Base-by-base conservation (phyloP, 2,113 vertebrate species). In the Tor tambroides region DNA sequence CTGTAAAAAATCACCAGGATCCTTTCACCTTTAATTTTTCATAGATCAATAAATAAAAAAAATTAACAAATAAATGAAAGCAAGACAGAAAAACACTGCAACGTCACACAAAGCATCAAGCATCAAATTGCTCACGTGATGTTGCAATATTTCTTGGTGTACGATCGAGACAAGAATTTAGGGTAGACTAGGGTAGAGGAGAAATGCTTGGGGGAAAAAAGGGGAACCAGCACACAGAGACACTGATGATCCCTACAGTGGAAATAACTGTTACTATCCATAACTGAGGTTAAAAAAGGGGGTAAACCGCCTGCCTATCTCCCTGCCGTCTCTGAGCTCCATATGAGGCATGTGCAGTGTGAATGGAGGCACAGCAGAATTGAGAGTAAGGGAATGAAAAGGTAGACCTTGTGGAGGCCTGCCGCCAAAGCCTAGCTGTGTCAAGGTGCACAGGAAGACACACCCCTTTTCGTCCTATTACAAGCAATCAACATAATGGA, bases 391-490 rank as follows among this genome's bases (percentile, higher is more conserved):
- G 97, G 96, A 99, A 99, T 98, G 97, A 98, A 97, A 99, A 99
- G 98, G 98, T 98, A 99, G 98, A 99, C 98, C 98, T 99, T 99
- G 97, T 98, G 98, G 97, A 98, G 97, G 97, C 97, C 98, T 99
- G 98, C 97, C 97, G 98, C 96, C 98, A 99, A 98, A 99, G 97
- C 96, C 97, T 99, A 99, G 97, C 98, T 98, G 97, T 99, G 97
- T 99, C 97, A 98, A 94, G 98, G 96, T 96, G 97, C 97, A 98
- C 98, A 99, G 97, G 98, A 98, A 97, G 97, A 99, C 97, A 99
- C 98, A 99, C 97, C 98, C 96, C 96, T 97, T 98, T 97, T 99
- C 97, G 97, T 99, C 98, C 98, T 99, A 98, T 98, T 97, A 98
- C 97, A 99, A 98, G 97, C 97, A 98, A 99, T 98, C 98, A 99